Base-by-base conservation (phyloP, 2,888 invertebrate genomes). In the Tanypteryx hageni region DNA sequence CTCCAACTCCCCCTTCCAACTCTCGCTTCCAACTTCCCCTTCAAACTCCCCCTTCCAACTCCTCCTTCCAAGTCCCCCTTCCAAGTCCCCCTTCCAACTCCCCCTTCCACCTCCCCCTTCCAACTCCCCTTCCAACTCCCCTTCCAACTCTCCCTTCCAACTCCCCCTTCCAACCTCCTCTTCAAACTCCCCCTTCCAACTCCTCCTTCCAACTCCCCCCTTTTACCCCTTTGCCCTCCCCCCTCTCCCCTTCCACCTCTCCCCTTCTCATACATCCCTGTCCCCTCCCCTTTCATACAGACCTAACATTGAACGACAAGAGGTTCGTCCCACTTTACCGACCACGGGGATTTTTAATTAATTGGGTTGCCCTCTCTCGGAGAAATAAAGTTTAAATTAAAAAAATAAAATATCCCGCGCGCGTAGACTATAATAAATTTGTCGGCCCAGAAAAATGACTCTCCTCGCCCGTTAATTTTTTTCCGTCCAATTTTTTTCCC, bases 321-420 rank as follows among this genome's bases (percentile, higher is more conserved):
- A 59, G 86, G 56, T 22, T 58, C 58, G n/a, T 58, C 57, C 59
- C 59, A 27, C 59, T 86, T 59, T 59, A n/a, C 56, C 57, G n/a
- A 58, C 57, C 16, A 44, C 57, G n/a, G n/a, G 44, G 44, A 44
- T 44, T 57, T 83, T 83, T 83, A 83, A 83, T 83, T 83, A 83
- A 83, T 83, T 83, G 83, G 83, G 57, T 83, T 83, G 44, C 83
- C 83, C 18, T 27, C 44, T 83, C 83, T 18, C 56, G 83, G 57
- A 8, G 82, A 18, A 18, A 57, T 14, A 27, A 44, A 44, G 5
- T 44, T 44, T 5, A n/a, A n/a, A n/a, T n/a, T 44, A 1, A 5
- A 44, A 16, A 57, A 44, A n/a, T 27, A 86, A 86, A 59, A 8
- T 22, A 27, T 22, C 8, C 14, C 27, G 14, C 13, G 4, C 59